Conservation (phyloP, 2,113 vertebrate genomes). For the Holacanthus passer region DNA sequence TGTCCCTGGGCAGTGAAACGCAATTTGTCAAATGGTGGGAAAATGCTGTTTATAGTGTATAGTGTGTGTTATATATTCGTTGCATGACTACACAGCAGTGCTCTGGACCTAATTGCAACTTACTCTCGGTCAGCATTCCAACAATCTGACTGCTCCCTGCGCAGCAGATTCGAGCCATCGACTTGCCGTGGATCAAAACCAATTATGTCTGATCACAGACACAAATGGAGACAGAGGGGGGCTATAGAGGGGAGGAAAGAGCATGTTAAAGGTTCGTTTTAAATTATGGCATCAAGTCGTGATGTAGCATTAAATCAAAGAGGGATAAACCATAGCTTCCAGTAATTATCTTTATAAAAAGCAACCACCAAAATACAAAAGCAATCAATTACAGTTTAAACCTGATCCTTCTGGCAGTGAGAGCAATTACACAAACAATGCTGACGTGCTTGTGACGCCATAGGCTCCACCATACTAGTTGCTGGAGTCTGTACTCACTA, state of each 20-base stretch:
- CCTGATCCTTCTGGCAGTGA: too few species aligned
- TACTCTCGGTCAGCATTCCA: conserved; percentile 60
- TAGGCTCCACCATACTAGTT: too few species aligned
- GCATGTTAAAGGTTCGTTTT: conserved; percentile 23
- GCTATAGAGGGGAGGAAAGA: not conserved
- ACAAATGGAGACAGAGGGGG: conserved; percentile 52
- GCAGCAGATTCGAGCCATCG: conserved; percentile 58
- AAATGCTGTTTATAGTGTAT: conserved; percentile 19
- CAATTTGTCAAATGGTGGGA: conserved; percentile 30
- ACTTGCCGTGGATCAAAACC: conserved; percentile 71
- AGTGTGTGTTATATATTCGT: conserved; percentile 51
- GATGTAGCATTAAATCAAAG: conserved; percentile 35
- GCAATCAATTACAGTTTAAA: not conserved
- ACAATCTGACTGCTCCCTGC: conserved; percentile 38
- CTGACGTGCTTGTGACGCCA: too few species aligned
- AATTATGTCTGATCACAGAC: conserved; percentile 65
- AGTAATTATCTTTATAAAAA: conserved; percentile 17
- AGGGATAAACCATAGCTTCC: conserved; percentile 5
- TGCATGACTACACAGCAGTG: conserved; percentile 50
- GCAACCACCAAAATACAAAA: not conserved
- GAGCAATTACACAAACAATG: too few species aligned
- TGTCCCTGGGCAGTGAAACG: conserved; percentile 15
- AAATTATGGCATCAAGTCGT: conserved; percentile 18
- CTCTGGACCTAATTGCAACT: conserved; percentile 59
- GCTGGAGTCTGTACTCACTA: too few species aligned